Evolutionary conservation across 2,888 invertebrate species (phyloP), one percentile per base, ranked within the genome.

Genomic region (Ametastegia equiseti): DNA sequence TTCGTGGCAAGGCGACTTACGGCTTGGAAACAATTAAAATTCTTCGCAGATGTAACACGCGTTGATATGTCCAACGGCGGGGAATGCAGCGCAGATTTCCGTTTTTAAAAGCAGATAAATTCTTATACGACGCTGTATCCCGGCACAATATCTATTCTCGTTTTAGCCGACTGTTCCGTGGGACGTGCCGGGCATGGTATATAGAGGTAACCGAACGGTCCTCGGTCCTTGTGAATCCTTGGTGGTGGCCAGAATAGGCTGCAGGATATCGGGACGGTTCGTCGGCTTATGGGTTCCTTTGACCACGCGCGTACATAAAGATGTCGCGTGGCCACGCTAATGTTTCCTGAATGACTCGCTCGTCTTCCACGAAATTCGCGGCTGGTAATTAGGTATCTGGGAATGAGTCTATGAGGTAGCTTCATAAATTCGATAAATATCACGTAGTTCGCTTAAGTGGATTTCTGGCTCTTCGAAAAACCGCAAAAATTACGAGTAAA

Each of bases 301-400:
- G 75, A 75, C 75, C 75, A 75, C 75, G 75, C 75, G 75, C 75
- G 75, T 27, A 36, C 75, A 75, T 54, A 75, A 75, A 75, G 75
- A 27, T 75, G 75, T 75, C 75, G 75, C 75, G 75, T 75, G 75
- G 75, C 75, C 54, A 75, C 75, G 75, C 54, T 75, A 75, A 75
- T 75, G 75, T 75, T 75, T 75, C 75, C 75, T 75, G 54, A 75
- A 75, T 75, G 75, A 75, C 75, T 75, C 13, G 27, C 33, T 23
- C 36, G 54, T 45, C 75, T 75, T 75, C 75, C 75, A 54, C 75
- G 75, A 75, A 75, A 75, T 75, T 75, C 54, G 54, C 50, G 45
- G 36, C 54, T 27, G 75, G 54, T 75, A 75, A 75, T 75, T 75
- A n/a, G n/a, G n/a, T n/a, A 75, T 54, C 30, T 5, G 50, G 54